Conservation (phyloP, 2,113 vertebrate genomes). For the Forbesichthys agassizii region DNA sequence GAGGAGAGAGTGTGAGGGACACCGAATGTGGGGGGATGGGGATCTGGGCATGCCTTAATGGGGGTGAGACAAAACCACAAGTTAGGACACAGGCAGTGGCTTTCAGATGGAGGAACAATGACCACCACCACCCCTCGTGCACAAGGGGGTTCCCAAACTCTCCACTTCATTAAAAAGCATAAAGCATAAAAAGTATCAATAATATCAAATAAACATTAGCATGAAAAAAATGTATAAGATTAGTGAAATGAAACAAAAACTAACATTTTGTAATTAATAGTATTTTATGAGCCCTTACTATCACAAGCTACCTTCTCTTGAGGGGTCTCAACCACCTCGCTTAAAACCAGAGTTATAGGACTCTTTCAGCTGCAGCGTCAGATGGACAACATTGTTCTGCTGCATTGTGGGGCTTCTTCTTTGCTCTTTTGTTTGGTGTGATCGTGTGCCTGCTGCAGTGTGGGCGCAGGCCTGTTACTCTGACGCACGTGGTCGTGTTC, state of each 20-base stretch:
- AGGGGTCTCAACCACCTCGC: too few species aligned
- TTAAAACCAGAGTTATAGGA: background rate
- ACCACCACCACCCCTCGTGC: too few species aligned
- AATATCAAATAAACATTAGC: too few species aligned
- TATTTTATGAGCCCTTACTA: too few species aligned
- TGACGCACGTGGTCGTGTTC: conserved; percentile 35
- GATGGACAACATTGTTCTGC: conserved; percentile 37
- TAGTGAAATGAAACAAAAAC: too few species aligned
- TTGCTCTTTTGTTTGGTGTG: conserved; percentile 43
- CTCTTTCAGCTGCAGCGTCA: conserved; percentile 46
- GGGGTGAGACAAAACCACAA: conserved; percentile 36
- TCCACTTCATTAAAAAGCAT: too few species aligned
- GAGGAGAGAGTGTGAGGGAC: conserved; percentile 21
- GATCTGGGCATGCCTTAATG: background rate
- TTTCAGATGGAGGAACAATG: too few species aligned
- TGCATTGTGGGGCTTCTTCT: conserved; percentile 43
- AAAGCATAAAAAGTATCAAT: too few species aligned
- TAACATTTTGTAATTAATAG: too few species aligned
- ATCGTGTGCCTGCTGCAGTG: conserved; percentile 33
- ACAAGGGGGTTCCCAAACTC: too few species aligned
- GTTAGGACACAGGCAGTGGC: conserved; percentile 5
- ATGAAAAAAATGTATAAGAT: too few species aligned
- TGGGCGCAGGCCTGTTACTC: conserved; percentile 36
- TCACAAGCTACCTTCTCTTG: too few species aligned
- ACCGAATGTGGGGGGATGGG: conserved; percentile 25